phyloP scores from a whole-genome alignment of 2,113 vertebrate species.

The Periophthalmodon schlosseri region DNA sequence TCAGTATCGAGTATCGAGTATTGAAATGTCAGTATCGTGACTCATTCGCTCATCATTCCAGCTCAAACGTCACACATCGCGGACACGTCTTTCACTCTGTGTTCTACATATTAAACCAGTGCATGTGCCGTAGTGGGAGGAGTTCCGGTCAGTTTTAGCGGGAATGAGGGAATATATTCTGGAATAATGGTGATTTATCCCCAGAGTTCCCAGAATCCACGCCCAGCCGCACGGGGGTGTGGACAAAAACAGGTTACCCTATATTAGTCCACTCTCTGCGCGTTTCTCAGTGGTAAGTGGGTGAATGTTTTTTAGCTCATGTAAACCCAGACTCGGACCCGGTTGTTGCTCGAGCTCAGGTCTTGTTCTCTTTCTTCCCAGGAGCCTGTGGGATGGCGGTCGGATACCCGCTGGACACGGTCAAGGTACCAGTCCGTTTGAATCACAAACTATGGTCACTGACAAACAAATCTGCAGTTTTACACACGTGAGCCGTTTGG shows the following conservation, averaged over 20 bases:
- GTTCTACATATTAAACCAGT: no score
- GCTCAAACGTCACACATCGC: no score
- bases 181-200: conserved; percentile 16
- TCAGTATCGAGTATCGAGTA: no score
- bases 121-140: background rate
- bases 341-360: background rate
- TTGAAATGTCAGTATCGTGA: no score
- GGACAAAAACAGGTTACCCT: conserved; percentile 11
- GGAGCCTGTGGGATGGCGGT: conserved; percentile 69
- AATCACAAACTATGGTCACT: no score
- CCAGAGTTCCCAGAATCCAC: conserved; percentile 13
- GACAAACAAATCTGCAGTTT: no score
- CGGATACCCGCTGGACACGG: conserved; percentile 71
- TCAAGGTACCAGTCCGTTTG: conserved; percentile 45
- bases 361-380: conserved; percentile 17
- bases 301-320: conserved; percentile 1
- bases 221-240: conserved; percentile 7
- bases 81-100: no score
- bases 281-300: conserved; percentile 8
- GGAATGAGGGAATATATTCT: conserved; percentile 3
- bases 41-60: no score
- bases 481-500: no score
- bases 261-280: conserved; percentile 4
- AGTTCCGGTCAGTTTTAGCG: background rate
- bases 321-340: background rate